Base-by-base conservation (phyloP, 2,888 invertebrate species). In the Eupelmus urozonus region DNA sequence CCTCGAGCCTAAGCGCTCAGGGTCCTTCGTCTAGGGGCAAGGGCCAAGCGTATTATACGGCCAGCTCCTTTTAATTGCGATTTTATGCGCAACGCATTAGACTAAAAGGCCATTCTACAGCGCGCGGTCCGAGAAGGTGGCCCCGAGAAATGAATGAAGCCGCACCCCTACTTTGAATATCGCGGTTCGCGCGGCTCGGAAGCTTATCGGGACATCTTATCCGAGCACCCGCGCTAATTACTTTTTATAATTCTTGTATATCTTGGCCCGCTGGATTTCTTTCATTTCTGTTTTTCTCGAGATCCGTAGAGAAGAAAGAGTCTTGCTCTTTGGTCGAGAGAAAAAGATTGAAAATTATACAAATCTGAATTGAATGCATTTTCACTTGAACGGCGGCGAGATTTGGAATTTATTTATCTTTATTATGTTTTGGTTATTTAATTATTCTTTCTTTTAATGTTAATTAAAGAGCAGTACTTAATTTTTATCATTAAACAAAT, bases 51-150 rank as follows among this genome's bases (percentile, higher is more conserved):
- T 63, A 67, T 74, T 70, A 79, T 80, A 72, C 81, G 40, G 76
- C 51, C 70, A 25, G 42, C 57, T 27, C 71, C 73, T 82, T 84
- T 84, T 85, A 85, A 85, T 85, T 84, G 84, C 80, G 80, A 85
- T 85, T 85, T 86, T 85, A 86, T 85, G 80, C 84, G 80, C 34
- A 34, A 83, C 51, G 83, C 84, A 86, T 86, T 85, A 85, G 85
- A 84, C 85, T 86, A 86, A 85, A 85, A 85, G 84, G 85, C 82
- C 81, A 84, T 84, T 81, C 82, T 4, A n/a, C 16, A 9, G 81
- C 76, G 76, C 76, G 34, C 42, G 63, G 20, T 55, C 5, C 34
- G 34, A 34, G 76, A 66, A 75, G 29, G 60, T 27, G 65, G 34
- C 20, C 45, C 49, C 23, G 49, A 74, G 76, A 72, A 79, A 79